Evolutionary conservation across 2,113 vertebrate genomes (phyloP).

Genomic region (Nettapus auritus): DNA sequence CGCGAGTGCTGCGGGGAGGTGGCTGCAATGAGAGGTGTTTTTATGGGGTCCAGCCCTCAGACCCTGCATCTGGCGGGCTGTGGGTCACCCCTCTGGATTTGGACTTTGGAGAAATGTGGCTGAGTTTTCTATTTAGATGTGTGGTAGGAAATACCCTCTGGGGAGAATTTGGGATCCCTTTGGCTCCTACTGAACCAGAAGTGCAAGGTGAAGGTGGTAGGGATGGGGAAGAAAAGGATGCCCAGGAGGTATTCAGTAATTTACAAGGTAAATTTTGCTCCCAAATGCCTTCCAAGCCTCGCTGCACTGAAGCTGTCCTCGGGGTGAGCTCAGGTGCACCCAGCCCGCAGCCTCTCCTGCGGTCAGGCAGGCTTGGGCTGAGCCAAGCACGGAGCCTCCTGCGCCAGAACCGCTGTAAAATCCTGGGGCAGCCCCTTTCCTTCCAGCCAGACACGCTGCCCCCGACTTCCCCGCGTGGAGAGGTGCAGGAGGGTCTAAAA

Average conservation of each 20-base stretch:
- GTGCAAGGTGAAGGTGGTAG: accelerated
- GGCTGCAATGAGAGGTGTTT: not conserved
- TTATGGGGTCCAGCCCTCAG: not conserved
- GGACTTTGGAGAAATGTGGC: not conserved
- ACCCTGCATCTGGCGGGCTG: accelerated
- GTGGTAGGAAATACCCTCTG: not conserved
- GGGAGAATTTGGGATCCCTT: not conserved
- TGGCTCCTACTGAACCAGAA: not conserved
- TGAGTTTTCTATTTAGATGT: not conserved
- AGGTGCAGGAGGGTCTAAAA: not conserved
- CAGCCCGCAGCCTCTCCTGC: not conserved
- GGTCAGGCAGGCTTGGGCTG: not conserved
- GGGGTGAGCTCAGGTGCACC: accelerated
- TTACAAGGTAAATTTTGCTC: not conserved
- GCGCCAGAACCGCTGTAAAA: not conserved
- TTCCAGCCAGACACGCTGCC: accelerated
- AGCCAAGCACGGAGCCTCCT: not conserved
- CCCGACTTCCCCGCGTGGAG: not conserved
- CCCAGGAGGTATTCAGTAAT: accelerated
- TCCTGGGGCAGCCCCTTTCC: not conserved
- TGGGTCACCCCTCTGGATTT: accelerated
- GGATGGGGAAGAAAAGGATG: no score
- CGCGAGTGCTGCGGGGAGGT: no score
- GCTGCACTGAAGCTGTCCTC: not conserved
- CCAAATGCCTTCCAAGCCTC: not conserved